phyloP scores from a whole-genome alignment of 2,888 invertebrate species.

The Resseliella maxima region DNA sequence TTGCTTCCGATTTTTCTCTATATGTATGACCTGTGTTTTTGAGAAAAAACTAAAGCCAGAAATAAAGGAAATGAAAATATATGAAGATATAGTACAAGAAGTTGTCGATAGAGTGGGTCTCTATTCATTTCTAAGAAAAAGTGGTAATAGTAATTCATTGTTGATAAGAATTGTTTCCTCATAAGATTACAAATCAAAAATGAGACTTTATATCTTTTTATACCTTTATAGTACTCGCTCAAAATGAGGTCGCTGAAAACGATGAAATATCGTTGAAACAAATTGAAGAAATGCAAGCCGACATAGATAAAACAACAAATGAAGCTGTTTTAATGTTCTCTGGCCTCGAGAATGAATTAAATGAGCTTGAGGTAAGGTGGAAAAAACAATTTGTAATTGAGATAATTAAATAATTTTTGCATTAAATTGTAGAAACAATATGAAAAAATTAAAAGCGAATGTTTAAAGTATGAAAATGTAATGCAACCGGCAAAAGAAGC shows the following conservation, averaged over 20 bases:
- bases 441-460: conserved; percentile 62
- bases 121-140: neutral
- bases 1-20: no score
- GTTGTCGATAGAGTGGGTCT: conserved; percentile 63
- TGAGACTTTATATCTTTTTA: neutral
- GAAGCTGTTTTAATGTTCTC: conserved; percentile 65
- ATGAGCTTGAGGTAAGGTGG: conserved; percentile 62
- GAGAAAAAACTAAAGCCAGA: conserved; percentile 61
- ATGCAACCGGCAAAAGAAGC: conserved; percentile 63
- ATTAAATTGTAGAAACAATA: conserved; percentile 61
- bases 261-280: conserved; percentile 61
- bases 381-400: neutral
- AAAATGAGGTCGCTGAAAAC: conserved; percentile 64
- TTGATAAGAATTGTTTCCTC: no score
- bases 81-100: conserved; percentile 64
- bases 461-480: conserved; percentile 65
- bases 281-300: conserved; percentile 65
- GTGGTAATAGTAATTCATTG: no score
- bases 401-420: neutral
- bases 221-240: conserved; percentile 64
- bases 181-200: no score
- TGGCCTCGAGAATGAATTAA: conserved; percentile 65
- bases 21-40: no score
- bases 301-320: conserved; percentile 65
- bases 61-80: conserved; percentile 64